Base-by-base conservation (phyloP, 35 echinoderm and acorn worm species). In the Ptychodera flava region DNA sequence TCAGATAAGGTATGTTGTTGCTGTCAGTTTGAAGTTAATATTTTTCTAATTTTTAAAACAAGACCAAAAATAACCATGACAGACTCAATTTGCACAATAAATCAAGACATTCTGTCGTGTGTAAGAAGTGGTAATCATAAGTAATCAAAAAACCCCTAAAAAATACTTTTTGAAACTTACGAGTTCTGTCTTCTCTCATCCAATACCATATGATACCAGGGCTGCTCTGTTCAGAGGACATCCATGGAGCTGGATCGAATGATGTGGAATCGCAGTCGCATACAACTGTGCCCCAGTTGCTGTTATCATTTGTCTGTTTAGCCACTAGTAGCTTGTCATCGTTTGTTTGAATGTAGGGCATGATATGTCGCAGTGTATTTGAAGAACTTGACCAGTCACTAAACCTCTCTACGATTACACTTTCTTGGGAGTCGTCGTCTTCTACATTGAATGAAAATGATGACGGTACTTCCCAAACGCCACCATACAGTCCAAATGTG, bases 181-280 rank as follows among this genome's bases (percentile, higher is more conserved):
- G 86, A 86, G 88, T 78, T 36, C 87, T 52, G 28, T 95, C 93
- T 85, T 95, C 93, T 76, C 93, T 86, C 36, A 95, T 28, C 93
- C 93, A 95, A 79, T 95, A 95, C 93, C 93, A 95, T 1, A 95
- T 91, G 28, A 83, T 85, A n/a, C 83, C 78, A 28, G 35, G 36
- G 36, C 22, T 22, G 6, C 6, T 6, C 22, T 64, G 45, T 12
- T 64, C 45, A 64, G 6, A 6, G 6, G 6, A 6, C 45, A 64
- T 64, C 6, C 22, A 64, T 64, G 45, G 45, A 12, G 45, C 45
- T 64, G 45, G 45, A 22, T 64, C 45, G 22, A 12, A 64, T 12
- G 6, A 12, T 64, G 45, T 64, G 22, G 6, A 12, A 64, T 64
- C 45, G 22, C 45, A 64, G 22, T 22, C 45, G 22, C 45, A 64